phyloP scores from a whole-genome alignment of 1,140 invertebrate genomes.

The Prorops nasuta region DNA sequence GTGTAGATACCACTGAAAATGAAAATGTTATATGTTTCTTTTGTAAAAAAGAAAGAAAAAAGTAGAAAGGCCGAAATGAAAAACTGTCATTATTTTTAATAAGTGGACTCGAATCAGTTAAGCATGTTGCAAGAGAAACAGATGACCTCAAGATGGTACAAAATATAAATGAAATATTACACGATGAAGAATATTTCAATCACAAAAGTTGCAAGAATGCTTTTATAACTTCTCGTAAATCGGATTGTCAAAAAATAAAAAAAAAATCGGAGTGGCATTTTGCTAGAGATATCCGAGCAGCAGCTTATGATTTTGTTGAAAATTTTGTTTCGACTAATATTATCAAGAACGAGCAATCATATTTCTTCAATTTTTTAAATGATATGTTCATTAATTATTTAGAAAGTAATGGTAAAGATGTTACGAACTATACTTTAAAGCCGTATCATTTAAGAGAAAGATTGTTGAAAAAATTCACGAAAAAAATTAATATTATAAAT shows the following conservation, averaged over 20 bases:
- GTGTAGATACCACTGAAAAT: neutral
- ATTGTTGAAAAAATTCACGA: slow-evolving; percentile 3
- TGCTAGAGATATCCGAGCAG: neutral
- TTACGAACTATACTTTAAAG: slow-evolving; percentile 3
- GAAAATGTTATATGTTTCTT: slow-evolving; percentile 1
- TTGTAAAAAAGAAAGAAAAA: slow-evolving; percentile 5
- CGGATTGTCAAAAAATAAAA: neutral
- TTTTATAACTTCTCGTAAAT: neutral
- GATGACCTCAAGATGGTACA: neutral
- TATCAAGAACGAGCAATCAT: neutral
- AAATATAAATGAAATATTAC: slow-evolving; percentile 2
- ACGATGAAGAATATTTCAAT: slow-evolving; percentile 1
- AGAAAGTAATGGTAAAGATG: slow-evolving; percentile 1
- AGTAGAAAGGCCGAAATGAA: slow-evolving; percentile 3
- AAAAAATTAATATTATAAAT: slow-evolving; percentile 5
- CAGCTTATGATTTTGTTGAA: slow-evolving; percentile 4
- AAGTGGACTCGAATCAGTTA: neutral
- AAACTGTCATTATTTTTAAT: slow-evolving; percentile 3
- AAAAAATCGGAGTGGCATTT: slow-evolving; percentile 8
- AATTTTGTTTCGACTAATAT: slow-evolving; percentile 6
- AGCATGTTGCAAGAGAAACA: neutral
- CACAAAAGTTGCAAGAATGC: slow-evolving; percentile 1
- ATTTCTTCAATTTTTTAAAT: slow-evolving; percentile 7
- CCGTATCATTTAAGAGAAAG: slow-evolving; percentile 8
- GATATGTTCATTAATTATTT: slow-evolving; percentile 4